phyloP scores from a whole-genome alignment of 2,113 vertebrate species.

The Romanogobio albipinnatus region DNA sequence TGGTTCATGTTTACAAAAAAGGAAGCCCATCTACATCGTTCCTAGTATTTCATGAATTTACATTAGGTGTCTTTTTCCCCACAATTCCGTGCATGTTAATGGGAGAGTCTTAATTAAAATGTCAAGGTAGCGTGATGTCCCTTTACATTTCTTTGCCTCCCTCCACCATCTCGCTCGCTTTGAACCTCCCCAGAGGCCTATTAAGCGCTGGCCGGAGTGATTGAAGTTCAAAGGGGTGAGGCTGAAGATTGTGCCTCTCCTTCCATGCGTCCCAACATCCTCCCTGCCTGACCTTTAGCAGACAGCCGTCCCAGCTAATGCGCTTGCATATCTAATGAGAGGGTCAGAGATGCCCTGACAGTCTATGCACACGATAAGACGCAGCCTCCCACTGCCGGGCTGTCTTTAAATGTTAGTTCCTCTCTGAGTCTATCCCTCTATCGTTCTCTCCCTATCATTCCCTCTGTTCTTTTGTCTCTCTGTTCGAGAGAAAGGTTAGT shows the following conservation, averaged over 20 bases:
- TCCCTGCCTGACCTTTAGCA: slow-evolving; percentile 81
- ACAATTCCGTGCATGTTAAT: slow-evolving; percentile 77
- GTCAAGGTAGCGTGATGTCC: slow-evolving; percentile 81
- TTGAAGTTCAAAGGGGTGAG: slow-evolving; percentile 83
- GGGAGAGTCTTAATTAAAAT: slow-evolving; percentile 83
- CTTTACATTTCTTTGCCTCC: slow-evolving; percentile 70
- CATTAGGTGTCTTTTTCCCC: slow-evolving; percentile 60
- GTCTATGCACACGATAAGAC: slow-evolving; percentile 71
- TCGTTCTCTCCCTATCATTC: slow-evolving; percentile 33
- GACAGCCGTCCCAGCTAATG: slow-evolving; percentile 78
- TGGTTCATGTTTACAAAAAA: slow-evolving; percentile 27
- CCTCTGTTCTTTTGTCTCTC: slow-evolving; percentile 12
- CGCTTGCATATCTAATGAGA: slow-evolving; percentile 81
- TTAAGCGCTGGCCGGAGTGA: slow-evolving; percentile 80
- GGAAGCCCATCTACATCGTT: slow-evolving; percentile 32
- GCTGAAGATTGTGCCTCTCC: slow-evolving; percentile 74
- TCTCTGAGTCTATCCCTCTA: slow-evolving; percentile 47
- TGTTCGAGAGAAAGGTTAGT: slow-evolving; percentile 71
- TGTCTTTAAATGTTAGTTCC: slow-evolving; percentile 64
- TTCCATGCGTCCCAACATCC: slow-evolving; percentile 70
- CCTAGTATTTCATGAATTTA: slow-evolving; percentile 68
- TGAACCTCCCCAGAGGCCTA: slow-evolving; percentile 81
- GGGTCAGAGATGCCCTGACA: slow-evolving; percentile 73
- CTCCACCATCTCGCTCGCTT: slow-evolving; percentile 67
- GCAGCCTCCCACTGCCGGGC: slow-evolving; percentile 52